phyloP scores from a whole-genome alignment of 2,797 vertebrate species.

The Todus mexicanus region DNA sequence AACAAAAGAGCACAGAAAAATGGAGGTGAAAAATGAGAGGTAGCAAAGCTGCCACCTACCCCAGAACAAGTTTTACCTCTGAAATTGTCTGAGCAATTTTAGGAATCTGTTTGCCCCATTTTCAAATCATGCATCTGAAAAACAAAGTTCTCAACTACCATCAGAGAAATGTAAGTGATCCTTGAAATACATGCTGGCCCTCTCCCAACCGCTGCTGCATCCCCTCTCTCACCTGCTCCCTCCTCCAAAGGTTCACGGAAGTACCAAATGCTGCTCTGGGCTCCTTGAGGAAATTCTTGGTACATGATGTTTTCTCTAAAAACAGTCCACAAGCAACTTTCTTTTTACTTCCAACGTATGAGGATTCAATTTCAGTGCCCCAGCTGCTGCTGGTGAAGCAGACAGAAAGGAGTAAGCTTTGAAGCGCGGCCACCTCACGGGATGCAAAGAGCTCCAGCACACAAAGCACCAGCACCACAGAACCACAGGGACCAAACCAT shows the following conservation, averaged over 20 bases:
- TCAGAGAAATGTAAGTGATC: neutral
- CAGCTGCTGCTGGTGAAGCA: conserved; percentile 44
- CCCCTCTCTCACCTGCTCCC: neutral
- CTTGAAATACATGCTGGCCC: neutral
- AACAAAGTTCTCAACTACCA: neutral
- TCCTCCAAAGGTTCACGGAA: neutral
- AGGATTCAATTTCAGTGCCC: conserved; percentile 47
- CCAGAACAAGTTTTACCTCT: neutral
- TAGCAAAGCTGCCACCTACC: neutral
- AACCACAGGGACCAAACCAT: conserved; percentile 8
- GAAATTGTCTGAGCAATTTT: neutral
- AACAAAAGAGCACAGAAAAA: neutral
- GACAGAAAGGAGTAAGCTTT: conserved; percentile 51
- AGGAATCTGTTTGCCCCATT: neutral
- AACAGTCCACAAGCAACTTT: conserved; percentile 10
- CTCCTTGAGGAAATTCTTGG: conserved; percentile 64
- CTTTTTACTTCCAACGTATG: neutral
- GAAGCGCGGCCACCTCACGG: neutral
- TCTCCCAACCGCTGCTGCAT: neutral
- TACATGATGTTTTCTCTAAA: conserved; percentile 46
- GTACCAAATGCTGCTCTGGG: neutral
- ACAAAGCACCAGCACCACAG: neutral
- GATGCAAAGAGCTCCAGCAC: neutral
- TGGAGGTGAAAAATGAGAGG: neutral
- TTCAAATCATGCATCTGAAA: neutral